Percentiles rank a stretch among this genome's conserved stretches.
These are phyloP conservation scores for Eciton burchellii DNA, from an alignment of 1,140 invertebrate species.

Conservation along the genomic window DNA sequence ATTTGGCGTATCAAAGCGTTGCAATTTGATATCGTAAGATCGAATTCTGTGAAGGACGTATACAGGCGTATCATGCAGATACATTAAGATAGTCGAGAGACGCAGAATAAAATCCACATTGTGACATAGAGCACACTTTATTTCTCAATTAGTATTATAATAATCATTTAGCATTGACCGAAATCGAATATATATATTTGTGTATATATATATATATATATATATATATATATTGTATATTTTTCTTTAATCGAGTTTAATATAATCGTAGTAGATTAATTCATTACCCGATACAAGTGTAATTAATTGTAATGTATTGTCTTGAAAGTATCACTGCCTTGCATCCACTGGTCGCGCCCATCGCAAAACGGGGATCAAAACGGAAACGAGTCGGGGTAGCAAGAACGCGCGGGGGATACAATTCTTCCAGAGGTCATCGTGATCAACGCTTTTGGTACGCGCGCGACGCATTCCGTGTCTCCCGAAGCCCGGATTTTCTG, in stretches of 20 bases:
- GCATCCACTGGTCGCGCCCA: constrained; percentile 81
- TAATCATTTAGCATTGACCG: constrained; percentile 84
- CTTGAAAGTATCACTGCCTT: constrained; percentile 83
- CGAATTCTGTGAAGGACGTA: neutral
- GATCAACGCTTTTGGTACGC: neutral
- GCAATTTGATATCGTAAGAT: neutral
- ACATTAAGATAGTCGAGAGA: neutral
- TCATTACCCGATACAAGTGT: constrained; percentile 82
- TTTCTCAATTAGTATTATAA: constrained; percentile 84
- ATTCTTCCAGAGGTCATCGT: neutral
- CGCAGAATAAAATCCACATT: constrained; percentile 44
- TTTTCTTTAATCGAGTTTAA: constrained; percentile 81
- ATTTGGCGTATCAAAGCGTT: neutral
- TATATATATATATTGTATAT: constrained; percentile 76
- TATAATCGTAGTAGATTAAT: constrained; percentile 84
- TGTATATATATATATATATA: no score
- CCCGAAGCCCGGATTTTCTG: constrained; percentile 61
- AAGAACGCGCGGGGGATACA: neutral
- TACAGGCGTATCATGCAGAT: neutral
- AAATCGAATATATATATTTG: constrained; percentile 76
- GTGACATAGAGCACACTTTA: constrained; percentile 85
- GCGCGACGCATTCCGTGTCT: constrained; percentile 24
- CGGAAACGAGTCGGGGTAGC: constrained; percentile 3
- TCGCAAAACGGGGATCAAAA: constrained; percentile 39
- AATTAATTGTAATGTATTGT: constrained; percentile 85